Conservation (phyloP, 2,113 vertebrate species). For the Pomatostomus ruficeps region DNA sequence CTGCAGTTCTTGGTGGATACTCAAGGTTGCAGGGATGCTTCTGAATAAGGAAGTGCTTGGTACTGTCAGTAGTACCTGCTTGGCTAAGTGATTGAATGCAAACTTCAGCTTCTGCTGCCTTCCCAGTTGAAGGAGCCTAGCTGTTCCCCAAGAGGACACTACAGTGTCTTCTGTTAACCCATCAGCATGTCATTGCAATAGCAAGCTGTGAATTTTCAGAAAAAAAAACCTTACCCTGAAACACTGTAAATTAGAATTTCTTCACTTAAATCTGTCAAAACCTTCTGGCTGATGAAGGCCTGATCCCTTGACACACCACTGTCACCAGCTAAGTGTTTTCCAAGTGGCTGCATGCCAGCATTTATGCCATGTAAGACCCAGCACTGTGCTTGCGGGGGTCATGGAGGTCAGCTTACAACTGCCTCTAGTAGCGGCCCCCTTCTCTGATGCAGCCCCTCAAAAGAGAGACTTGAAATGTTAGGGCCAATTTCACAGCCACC, state of each 20-base stretch:
- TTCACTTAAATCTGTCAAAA: neutral
- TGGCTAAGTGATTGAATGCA: neutral
- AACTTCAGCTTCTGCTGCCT: neutral
- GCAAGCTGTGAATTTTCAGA: neutral
- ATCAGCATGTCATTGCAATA: neutral
- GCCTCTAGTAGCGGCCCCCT: neutral
- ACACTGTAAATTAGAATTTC: neutral
- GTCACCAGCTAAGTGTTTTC: neutral
- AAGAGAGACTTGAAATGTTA: neutral
- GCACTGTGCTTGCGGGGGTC: neutral
- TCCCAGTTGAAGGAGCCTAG: neutral
- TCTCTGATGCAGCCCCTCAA: rapidly evolving
- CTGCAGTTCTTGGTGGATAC: neutral
- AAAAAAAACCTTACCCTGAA: neutral
- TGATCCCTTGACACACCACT: neutral
- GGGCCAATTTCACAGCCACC: rapidly evolving
- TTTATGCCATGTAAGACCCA: neutral
- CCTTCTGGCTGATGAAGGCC: neutral
- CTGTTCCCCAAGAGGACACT: neutral
- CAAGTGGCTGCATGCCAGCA: neutral
- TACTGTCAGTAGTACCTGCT: neutral
- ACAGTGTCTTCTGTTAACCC: neutral
- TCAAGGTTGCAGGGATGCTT: neutral
- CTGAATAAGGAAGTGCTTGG: neutral
- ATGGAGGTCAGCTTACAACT: neutral